Conservation (phyloP, 2,888 invertebrate genomes). For the Cheilosia impressa region DNA sequence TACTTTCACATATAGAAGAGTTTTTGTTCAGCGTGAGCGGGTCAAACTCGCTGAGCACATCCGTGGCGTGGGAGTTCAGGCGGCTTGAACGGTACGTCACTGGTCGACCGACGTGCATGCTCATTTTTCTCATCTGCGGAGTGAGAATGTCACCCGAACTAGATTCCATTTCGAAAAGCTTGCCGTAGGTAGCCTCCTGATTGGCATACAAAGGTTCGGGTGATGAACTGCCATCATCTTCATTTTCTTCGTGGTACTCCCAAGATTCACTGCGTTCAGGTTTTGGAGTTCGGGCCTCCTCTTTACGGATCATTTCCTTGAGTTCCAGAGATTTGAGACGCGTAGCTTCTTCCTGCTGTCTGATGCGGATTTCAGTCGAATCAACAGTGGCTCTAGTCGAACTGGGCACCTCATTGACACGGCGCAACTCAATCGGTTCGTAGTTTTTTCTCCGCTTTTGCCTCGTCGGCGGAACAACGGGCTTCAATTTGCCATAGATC, state of each 20-base stretch:
- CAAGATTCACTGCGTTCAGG: conserved; percentile 83
- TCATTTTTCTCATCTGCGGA: conserved; percentile 77
- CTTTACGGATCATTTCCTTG: conserved; percentile 78
- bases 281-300: conserved; percentile 79
- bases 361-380: conserved; percentile 79
- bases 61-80: conserved; percentile 78
- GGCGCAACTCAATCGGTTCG: conserved; percentile 80
- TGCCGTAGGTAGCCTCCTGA: conserved; percentile 82
- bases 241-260: conserved; percentile 80
- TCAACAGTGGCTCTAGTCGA: conserved; percentile 79
- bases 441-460: conserved; percentile 81
- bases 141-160: conserved; percentile 79
- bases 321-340: conserved; percentile 79
- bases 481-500: conserved; percentile 78
- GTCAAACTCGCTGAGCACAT: conserved; percentile 90
- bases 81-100: conserved; percentile 60
- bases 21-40: conserved; percentile 84
- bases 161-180: conserved; percentile 81
- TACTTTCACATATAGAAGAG: conserved; percentile 78
- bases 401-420: conserved; percentile 50
- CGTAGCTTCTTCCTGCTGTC: conserved; percentile 77
- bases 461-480: conserved; percentile 79
- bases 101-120: conserved; percentile 76
- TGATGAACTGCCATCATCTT: conserved; percentile 76
- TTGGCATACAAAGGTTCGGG: conserved; percentile 83